A percentile compares a stretch with the other conserved stretches of the same genome.
phyloP scores from a whole-genome alignment of 2,888 invertebrate species.

The Acronicta alni region DNA sequence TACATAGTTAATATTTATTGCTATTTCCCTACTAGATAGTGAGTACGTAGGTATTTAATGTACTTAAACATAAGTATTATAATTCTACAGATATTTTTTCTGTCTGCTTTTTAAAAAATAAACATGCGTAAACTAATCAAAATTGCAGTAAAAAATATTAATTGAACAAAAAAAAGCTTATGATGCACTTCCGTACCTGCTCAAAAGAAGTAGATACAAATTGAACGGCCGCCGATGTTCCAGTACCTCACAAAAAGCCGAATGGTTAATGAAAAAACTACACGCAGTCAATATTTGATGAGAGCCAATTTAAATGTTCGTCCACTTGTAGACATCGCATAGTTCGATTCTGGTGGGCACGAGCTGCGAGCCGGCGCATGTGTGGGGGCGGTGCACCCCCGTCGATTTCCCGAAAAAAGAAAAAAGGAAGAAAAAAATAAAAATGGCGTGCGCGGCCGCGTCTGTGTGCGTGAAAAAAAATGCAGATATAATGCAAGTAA shows the following conservation, averaged over 20 bases:
- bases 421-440: constrained; percentile 84
- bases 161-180: constrained; percentile 47
- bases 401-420: constrained; percentile 81
- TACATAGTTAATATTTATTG: no score
- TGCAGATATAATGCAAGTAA: constrained; percentile 89
- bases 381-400: constrained; percentile 75
- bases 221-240: constrained; percentile 71
- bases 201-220: constrained; percentile 78
- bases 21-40: no score
- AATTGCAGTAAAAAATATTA: constrained; percentile 34
- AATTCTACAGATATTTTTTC: background rate
- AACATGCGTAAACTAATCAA: background rate
- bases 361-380: constrained; percentile 66
- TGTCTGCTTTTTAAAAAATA: background rate
- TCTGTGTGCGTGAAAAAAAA: constrained; percentile 87
- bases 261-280: constrained; percentile 87
- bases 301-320: constrained; percentile 89
- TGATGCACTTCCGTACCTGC: constrained; percentile 44
- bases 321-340: constrained; percentile 89
- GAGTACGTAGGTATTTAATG: no score
- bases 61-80: no score
- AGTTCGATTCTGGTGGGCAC: constrained; percentile 77
- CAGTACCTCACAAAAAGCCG: constrained; percentile 78
- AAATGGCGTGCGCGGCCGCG: constrained; percentile 79
- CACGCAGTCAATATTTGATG: constrained; percentile 89